phyloP scores from a whole-genome alignment of 2,113 vertebrate genomes.

The Caloenas nicobarica region DNA sequence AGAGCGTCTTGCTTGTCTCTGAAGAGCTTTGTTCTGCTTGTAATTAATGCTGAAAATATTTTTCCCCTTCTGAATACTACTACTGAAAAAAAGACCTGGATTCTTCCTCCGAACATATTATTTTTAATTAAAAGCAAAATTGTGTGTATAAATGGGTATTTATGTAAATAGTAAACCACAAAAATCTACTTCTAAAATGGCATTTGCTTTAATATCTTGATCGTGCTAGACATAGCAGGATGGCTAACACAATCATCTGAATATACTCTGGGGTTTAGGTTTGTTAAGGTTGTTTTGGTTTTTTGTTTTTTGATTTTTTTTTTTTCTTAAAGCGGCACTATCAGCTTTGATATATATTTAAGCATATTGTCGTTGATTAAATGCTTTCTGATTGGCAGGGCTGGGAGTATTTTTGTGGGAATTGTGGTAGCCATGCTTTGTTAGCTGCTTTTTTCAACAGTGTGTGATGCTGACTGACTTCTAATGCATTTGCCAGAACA shows the following conservation, averaged over 20 bases:
- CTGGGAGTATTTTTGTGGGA: not conserved
- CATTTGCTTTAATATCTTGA: not conserved
- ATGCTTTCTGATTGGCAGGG: not conserved
- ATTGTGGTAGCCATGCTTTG: not conserved
- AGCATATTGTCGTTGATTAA: not conserved
- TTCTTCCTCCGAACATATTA: not conserved
- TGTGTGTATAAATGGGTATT: not conserved
- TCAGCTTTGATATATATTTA: not conserved
- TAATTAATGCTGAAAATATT: slow-evolving; percentile 56
- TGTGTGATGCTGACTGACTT: not conserved
- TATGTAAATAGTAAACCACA: not conserved
- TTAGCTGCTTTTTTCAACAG: not conserved
- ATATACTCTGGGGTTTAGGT: not conserved
- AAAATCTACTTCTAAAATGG: not conserved
- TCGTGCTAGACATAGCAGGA: not conserved
- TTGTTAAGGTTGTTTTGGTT: no score
- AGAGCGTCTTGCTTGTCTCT: not conserved
- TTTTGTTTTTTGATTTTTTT: not conserved
- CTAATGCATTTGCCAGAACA: not conserved
- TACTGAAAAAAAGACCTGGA: not conserved
- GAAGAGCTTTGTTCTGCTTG: slow-evolving; percentile 21
- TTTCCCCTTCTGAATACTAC: slow-evolving; percentile 6
- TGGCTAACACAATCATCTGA: not conserved
- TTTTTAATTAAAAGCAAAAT: slow-evolving; percentile 27
- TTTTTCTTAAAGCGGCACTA: not conserved